These are phyloP conservation scores for Stenodema calcarata DNA, from an alignment of 2,888 invertebrate genomes.

Conservation along the genomic window DNA sequence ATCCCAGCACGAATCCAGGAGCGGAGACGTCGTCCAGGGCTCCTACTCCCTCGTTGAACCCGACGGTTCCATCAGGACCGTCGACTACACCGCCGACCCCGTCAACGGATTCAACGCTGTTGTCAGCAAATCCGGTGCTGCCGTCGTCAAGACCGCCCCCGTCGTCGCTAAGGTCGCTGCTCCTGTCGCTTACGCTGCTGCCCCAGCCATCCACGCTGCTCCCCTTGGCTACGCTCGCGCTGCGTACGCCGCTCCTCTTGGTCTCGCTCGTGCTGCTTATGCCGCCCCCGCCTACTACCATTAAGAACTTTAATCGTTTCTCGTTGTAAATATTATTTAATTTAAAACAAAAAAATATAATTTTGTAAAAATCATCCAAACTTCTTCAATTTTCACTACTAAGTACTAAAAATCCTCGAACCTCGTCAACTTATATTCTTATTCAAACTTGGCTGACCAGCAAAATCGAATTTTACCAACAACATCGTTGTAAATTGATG, in stretches of 20 bases:
- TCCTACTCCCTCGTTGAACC: constrained; percentile 47
- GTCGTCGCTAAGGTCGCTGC: constrained; percentile 37
- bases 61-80: constrained; percentile 40
- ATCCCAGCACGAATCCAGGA: constrained; percentile 12
- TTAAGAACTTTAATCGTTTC: background rate
- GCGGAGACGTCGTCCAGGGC: constrained; percentile 43
- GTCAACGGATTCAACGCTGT: constrained; percentile 38
- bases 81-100: constrained; percentile 41
- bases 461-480: too few relatives aligned
- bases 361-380: background rate
- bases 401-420: too few relatives aligned
- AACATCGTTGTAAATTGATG: too few relatives aligned
- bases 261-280: constrained; percentile 21
- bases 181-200: constrained; percentile 19
- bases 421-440: too few relatives aligned
- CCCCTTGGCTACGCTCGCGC: background rate
- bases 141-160: constrained; percentile 37
- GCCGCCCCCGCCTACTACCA: constrained; percentile 39
- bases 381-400: background rate
- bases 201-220: background rate
- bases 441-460: too few relatives aligned
- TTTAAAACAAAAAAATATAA: background rate
- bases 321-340: constrained; percentile 18
- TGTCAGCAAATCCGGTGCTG: constrained; percentile 36
- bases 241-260: constrained; percentile 10